Evolutionary conservation across 2,888 invertebrate species (phyloP).

Genomic region (Ophraella communa): DNA sequence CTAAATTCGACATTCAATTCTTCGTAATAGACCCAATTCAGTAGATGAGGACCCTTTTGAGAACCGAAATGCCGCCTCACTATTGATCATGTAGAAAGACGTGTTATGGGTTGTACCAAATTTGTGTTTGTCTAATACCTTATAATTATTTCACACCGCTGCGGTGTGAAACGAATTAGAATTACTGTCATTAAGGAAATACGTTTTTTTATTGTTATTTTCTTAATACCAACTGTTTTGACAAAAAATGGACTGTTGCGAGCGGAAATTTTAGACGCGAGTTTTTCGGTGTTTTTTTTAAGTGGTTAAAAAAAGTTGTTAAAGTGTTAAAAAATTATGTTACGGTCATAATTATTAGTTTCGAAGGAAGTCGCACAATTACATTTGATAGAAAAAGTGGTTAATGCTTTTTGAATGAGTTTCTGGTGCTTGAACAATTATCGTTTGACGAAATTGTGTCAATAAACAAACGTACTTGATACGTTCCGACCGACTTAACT

Average conservation of each 20-base stretch:
- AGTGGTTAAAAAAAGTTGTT: not conserved
- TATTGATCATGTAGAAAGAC: constrained; percentile 22
- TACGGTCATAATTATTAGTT: not conserved
- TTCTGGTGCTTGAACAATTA: not conserved
- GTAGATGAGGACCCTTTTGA: constrained; percentile 28
- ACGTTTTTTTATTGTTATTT: constrained; percentile 6
- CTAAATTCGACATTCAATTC: constrained; percentile 17
- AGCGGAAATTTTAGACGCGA: not conserved
- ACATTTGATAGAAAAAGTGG: not conserved
- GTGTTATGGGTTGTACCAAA: constrained; percentile 25
- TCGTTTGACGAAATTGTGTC: too few species aligned
- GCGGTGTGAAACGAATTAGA: constrained; percentile 34
- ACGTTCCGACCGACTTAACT: too few species aligned
- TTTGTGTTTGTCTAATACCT: constrained; percentile 28
- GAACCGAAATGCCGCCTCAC: constrained; percentile 19
- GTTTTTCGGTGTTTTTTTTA: not conserved
- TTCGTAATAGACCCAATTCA: constrained; percentile 23
- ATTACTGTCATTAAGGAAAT: constrained; percentile 11
- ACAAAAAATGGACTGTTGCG: not conserved
- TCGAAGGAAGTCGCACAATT: not conserved
- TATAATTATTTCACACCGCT: constrained; percentile 22
- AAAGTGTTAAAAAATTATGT: not conserved
- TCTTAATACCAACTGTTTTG: constrained; percentile 7
- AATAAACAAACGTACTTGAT: too few species aligned
- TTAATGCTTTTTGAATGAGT: not conserved